Evolutionary conservation across 2,888 invertebrate species (phyloP), one percentile per base, ranked within the genome.

Genomic region (Labia minor): DNA sequence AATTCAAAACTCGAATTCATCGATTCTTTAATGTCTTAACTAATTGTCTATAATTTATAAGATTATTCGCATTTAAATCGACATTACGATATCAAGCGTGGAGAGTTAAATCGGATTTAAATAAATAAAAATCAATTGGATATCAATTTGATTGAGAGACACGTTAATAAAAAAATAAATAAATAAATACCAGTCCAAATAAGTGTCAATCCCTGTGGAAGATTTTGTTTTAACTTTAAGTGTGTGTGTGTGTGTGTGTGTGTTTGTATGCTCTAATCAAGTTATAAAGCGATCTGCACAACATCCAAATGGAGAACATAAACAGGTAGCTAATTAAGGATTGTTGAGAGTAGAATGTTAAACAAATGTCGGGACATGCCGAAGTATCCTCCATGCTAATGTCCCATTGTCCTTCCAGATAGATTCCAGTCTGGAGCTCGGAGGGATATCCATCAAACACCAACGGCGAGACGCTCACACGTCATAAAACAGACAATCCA

Each of bases 341-440:
- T 11, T 14, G 49, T 11, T 49, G 49, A 16, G 49, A 49, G 49
- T 14, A 49, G 49, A 49, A 49, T 49, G 49, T 49, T 49, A 49
- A 49, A 16, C 49, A 49, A 49, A 49, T 49, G 49, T 49, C 14
- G 49, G 49, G n/a, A 49, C 49, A 49, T 49, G 49, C 49, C 49
- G 49, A 49, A 49, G 49, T 49, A 14, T 49, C 49, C 49, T 49
- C 49, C 14, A 49, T 49, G 49, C 49, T 49, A 49, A 49, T 49
- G 49, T 49, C n/a, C 49, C 49, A 49, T 49, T 49, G 49, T 49
- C 49, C 49, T n/a, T 49, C 49, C 49, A 49, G 49, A n/a, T 26
- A 8, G 8, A 49, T 49, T 49, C 49, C 49, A 49, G 49, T 49
- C 49, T 49, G 49, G 49, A 49, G 49, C 3, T n/a, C n/a, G 49